Percentiles rank a stretch among this genome's conserved stretches.
Conservation (phyloP, 2,888 invertebrate species). For the Empis stercorea region DNA sequence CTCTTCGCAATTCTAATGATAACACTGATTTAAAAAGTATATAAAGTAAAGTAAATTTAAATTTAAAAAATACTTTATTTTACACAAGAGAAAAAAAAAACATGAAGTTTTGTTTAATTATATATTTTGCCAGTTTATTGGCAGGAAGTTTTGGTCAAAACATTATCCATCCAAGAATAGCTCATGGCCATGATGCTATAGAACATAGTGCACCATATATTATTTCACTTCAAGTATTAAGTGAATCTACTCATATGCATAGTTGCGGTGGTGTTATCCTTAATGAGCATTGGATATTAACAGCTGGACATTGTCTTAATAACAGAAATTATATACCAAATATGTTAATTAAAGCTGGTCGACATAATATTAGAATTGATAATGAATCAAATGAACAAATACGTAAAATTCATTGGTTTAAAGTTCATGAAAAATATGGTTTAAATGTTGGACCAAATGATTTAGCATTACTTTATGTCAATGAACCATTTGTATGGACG, state of each 20-base stretch:
- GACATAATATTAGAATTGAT: neutral
- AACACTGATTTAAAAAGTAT: no score
- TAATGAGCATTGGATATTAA: conserved; percentile 3
- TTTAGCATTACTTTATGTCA: conserved; percentile 3
- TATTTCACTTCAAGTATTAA: conserved; percentile 2
- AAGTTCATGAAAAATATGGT: conserved; percentile 4
- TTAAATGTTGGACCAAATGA: conserved; percentile 3
- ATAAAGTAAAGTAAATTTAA: no score
- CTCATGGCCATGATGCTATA: conserved; percentile 2
- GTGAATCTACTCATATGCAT: neutral
- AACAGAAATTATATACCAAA: neutral
- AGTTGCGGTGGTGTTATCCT: conserved; percentile 6
- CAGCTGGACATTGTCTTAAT: conserved; percentile 5
- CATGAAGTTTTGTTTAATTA: no score
- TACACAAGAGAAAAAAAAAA: no score
- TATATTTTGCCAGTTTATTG: no score
- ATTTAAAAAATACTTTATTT: no score
- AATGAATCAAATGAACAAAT: conserved; percentile 1
- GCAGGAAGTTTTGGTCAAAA: no score
- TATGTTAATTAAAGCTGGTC: conserved; percentile 3
- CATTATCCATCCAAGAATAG: neutral
- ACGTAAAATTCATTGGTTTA: conserved; percentile 3
- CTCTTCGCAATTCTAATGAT: no score
- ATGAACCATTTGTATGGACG: conserved; percentile 5
- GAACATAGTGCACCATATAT: conserved; percentile 5